Percentiles rank a stretch among this genome's conserved stretches.
These are phyloP conservation scores for Calameuta filiformis DNA, from an alignment of 2,888 invertebrate species.

Conservation along the genomic window DNA sequence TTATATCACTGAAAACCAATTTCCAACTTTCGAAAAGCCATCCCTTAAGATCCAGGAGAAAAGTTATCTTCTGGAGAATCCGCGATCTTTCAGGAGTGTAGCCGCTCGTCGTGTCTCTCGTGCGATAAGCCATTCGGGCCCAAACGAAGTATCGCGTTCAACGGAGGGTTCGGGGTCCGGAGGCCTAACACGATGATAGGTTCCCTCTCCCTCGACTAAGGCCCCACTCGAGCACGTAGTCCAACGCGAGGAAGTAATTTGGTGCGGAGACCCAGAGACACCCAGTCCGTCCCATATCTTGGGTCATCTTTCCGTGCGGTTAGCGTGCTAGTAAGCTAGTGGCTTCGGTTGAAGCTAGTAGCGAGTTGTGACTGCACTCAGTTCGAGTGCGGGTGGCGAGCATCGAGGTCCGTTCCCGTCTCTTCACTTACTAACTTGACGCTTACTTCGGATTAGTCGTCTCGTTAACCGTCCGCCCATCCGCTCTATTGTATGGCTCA, in stretches of 20 bases:
- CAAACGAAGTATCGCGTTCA: background rate
- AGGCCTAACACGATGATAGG: background rate
- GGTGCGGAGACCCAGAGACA: slow-evolving; percentile 43
- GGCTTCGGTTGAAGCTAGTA: background rate
- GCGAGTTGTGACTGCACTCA: slow-evolving; percentile 23
- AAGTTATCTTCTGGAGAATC: background rate
- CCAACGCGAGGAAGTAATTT: slow-evolving; percentile 30
- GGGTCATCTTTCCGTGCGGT: slow-evolving; percentile 53
- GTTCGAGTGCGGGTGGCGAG: slow-evolving; percentile 52
- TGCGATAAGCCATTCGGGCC: background rate
- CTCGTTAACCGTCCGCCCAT: slow-evolving; percentile 52
- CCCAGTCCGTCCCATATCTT: slow-evolving; percentile 53
- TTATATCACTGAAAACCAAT: background rate
- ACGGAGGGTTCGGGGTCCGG: background rate
- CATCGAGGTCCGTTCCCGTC: slow-evolving; percentile 30
- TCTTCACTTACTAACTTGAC: slow-evolving; percentile 39
- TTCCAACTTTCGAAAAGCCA: background rate
- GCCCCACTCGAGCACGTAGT: slow-evolving; percentile 18
- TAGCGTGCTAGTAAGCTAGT: slow-evolving; percentile 23
- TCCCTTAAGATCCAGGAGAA: background rate
- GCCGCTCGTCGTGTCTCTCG: background rate
- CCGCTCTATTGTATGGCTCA: background rate
- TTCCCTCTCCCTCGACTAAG: slow-evolving; percentile 15
- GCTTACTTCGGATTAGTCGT: slow-evolving; percentile 59
- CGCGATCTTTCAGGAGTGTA: background rate